These are phyloP conservation scores for Protonibea diacanthus DNA, from an alignment of 2,797 vertebrate genomes.

Conservation along the genomic window DNA sequence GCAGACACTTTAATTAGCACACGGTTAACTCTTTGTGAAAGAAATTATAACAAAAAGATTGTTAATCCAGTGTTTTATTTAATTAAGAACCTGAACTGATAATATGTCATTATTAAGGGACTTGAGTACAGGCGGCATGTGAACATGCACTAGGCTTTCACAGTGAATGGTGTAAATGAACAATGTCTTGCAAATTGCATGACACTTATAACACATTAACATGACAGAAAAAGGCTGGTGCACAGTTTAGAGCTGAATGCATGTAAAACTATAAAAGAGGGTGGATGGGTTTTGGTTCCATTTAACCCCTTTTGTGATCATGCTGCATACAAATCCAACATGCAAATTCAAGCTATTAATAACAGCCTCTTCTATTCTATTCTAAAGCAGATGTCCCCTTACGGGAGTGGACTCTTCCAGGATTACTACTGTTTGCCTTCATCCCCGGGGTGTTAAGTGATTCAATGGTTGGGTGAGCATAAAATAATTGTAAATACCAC, in stretches of 20 bases:
- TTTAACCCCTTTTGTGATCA: constrained; percentile 34
- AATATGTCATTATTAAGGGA: constrained; percentile 16
- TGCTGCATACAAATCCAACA: background rate
- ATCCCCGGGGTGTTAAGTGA: constrained; percentile 58
- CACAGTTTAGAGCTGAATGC: background rate
- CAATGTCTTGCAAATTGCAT: background rate
- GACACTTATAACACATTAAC: background rate
- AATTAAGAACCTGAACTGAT: constrained; percentile 44
- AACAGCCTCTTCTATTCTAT: constrained; percentile 23
- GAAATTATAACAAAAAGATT: background rate
- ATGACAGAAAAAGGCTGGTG: background rate
- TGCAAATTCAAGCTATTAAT: constrained; percentile 61
- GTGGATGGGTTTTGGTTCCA: background rate
- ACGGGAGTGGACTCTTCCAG: constrained; percentile 48
- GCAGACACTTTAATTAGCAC: constrained; percentile 21
- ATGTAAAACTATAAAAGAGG: background rate
- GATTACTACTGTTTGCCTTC: constrained; percentile 54
- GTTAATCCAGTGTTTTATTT: constrained; percentile 9
- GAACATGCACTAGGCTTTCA: background rate
- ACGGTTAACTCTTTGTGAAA: background rate
- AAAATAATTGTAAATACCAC: constrained; percentile 70
- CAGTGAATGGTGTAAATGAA: background rate
- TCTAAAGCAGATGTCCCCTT: constrained; percentile 14
- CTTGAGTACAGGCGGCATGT: background rate
- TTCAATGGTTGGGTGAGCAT: constrained; percentile 70